Evolutionary conservation across 1,140 invertebrate genomes (phyloP).

Genomic region (Leptinotarsa texana): DNA sequence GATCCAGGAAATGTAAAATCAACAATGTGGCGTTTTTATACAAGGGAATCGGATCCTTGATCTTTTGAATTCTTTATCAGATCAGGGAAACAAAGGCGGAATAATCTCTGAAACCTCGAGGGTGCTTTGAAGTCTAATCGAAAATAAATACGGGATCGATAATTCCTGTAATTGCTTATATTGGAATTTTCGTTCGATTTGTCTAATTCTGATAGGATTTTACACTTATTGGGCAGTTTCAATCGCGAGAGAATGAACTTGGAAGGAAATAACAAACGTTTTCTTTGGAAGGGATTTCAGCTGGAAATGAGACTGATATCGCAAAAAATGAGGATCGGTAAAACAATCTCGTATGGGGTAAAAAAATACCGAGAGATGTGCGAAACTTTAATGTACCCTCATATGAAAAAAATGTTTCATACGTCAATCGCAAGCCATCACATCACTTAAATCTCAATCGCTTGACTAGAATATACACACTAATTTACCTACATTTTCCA

Average conservation of each 20-base stretch:
- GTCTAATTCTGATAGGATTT: constrained; percentile 48
- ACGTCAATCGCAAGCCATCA: too few relatives aligned
- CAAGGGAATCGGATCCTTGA: constrained; percentile 32
- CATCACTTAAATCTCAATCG: too few relatives aligned
- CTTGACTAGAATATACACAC: too few relatives aligned
- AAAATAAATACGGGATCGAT: constrained; percentile 44
- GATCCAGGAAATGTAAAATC: constrained; percentile 42
- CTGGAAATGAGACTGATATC: neutral
- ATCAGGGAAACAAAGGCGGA: constrained; percentile 40
- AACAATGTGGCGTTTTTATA: constrained; percentile 44
- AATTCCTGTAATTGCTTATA: constrained; percentile 32
- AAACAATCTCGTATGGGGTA: too few relatives aligned
- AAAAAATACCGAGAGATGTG: too few relatives aligned
- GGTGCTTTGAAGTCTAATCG: constrained; percentile 48
- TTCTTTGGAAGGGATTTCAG: neutral
- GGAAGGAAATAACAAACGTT: constrained; percentile 23
- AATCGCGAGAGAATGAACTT: constrained; percentile 7
- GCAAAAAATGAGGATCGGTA: neutral
- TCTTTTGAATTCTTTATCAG: constrained; percentile 49
- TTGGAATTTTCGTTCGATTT: constrained; percentile 32
- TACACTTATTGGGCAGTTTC: constrained; percentile 43
- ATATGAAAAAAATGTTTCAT: too few relatives aligned
- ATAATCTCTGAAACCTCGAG: constrained; percentile 47
- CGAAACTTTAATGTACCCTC: too few relatives aligned
- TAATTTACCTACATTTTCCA: too few relatives aligned